These are phyloP conservation scores for Vesta saturnalis DNA, from an alignment of 2,888 invertebrate species.

Conservation along the genomic window DNA sequence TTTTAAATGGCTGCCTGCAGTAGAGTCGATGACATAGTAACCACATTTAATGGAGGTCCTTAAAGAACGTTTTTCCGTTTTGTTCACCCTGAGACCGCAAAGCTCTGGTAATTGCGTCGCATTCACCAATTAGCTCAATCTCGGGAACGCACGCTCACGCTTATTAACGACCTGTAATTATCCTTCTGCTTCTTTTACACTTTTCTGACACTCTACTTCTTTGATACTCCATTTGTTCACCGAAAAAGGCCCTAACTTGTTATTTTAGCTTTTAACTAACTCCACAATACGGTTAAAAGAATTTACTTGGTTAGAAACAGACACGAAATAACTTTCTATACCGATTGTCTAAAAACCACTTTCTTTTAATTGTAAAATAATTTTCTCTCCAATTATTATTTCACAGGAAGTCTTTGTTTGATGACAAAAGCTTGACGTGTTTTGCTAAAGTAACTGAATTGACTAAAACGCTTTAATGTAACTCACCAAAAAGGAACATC, in stretches of 20 bases:
- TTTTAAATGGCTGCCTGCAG: constrained; percentile 28
- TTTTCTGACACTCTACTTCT: constrained; percentile 22
- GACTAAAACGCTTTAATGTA: too few relatives aligned
- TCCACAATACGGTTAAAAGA: background rate
- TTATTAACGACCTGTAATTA: constrained; percentile 55
- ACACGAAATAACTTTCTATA: background rate
- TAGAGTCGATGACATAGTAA: constrained; percentile 45
- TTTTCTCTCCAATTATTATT: background rate
- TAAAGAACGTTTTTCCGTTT: constrained; percentile 47
- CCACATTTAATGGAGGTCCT: constrained; percentile 50
- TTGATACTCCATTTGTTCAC: constrained; percentile 17
- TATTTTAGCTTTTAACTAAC: constrained; percentile 1
- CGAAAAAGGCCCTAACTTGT: background rate
- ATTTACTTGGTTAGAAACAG: background rate
- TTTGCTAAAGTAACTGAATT: too few relatives aligned
- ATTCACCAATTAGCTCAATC: constrained; percentile 57
- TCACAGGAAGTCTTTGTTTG: background rate
- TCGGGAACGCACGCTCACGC: constrained; percentile 52
- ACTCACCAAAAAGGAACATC: too few relatives aligned
- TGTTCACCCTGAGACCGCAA: constrained; percentile 41
- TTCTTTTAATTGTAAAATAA: background rate
- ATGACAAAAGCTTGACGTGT: background rate
- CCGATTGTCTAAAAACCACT: background rate
- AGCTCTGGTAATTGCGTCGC: constrained; percentile 54
- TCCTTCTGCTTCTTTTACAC: constrained; percentile 34